phyloP scores from a whole-genome alignment of 2,888 invertebrate species.

The Macroteleia sp. region DNA sequence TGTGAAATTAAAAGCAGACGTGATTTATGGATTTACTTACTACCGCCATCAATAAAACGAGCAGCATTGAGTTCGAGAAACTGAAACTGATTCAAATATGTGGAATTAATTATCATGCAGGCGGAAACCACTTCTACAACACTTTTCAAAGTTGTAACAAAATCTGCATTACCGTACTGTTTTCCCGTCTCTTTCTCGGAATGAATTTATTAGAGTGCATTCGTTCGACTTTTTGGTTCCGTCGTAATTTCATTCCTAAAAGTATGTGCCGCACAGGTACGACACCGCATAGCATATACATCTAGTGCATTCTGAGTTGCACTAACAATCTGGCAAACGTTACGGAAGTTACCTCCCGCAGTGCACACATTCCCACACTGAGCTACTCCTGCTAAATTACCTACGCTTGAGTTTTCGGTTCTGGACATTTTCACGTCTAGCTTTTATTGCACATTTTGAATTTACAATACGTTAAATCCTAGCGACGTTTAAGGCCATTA shows the following conservation, averaged over 20 bases:
- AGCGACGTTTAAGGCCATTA: conserved; percentile 39
- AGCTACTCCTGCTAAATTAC: conserved; percentile 64
- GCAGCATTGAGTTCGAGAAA: too few relatives aligned
- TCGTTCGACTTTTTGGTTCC: conserved; percentile 42
- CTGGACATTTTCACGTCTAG: conserved; percentile 57
- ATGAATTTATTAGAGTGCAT: conserved; percentile 43
- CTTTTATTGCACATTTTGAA: conserved; percentile 62
- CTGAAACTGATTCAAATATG: conserved; percentile 25
- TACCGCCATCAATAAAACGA: conserved; percentile 9
- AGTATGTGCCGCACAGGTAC: conserved; percentile 36
- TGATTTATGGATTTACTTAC: background rate
- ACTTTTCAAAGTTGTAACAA: conserved; percentile 40
- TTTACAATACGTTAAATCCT: conserved; percentile 60
- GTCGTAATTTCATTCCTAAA: conserved; percentile 45
- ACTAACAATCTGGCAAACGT: conserved; percentile 61
- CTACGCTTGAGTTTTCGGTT: conserved; percentile 60
- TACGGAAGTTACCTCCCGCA: conserved; percentile 61
- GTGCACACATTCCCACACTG: conserved; percentile 11
- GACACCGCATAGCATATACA: conserved; percentile 35
- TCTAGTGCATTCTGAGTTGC: conserved; percentile 62
- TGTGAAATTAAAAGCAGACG: background rate
- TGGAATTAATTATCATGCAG: conserved; percentile 26
- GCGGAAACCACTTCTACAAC: conserved; percentile 1
- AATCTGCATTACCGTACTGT: too few relatives aligned
- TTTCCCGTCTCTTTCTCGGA: conserved; percentile 16